phyloP scores from a whole-genome alignment of 2,113 vertebrate species.

The Malurus elegans region DNA sequence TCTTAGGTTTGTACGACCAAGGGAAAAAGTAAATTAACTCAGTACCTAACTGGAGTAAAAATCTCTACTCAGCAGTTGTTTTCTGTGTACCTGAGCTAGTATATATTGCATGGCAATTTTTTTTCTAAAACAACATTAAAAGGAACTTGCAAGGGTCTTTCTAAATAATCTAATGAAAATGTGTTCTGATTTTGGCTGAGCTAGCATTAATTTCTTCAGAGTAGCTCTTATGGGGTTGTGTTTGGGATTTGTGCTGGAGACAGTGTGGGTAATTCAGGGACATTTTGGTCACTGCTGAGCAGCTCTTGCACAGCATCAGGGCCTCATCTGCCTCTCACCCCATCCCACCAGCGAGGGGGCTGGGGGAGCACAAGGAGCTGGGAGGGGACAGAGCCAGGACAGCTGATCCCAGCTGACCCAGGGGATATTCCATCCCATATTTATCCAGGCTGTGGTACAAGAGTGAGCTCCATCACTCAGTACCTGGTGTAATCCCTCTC shows the following conservation, averaged over 20 bases:
- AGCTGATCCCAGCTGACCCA: not conserved
- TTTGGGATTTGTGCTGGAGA: not conserved
- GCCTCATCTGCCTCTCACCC: not conserved
- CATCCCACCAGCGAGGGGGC: accelerated
- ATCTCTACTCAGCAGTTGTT: not conserved
- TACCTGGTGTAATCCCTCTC: not conserved
- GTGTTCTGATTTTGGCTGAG: not conserved
- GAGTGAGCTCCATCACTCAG: not conserved
- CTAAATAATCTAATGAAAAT: not conserved
- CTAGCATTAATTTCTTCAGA: not conserved
- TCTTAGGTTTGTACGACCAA: not conserved
- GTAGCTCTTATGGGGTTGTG: not conserved
- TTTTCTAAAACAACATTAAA: not conserved
- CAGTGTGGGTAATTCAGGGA: accelerated
- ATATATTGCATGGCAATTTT: not conserved
- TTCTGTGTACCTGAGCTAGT: not conserved
- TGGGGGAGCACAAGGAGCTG: not conserved
- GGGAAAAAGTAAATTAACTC: not conserved
- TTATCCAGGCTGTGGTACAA: not conserved
- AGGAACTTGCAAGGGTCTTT: not conserved
- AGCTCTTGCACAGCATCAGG: not conserved
- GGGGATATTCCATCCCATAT: accelerated
- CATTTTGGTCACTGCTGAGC: not conserved
- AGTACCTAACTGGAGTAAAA: not conserved
- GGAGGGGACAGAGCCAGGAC: not conserved